These are phyloP conservation scores for Leptonema lineaticorne DNA, from an alignment of 1,140 invertebrate species.

Conservation along the genomic window DNA sequence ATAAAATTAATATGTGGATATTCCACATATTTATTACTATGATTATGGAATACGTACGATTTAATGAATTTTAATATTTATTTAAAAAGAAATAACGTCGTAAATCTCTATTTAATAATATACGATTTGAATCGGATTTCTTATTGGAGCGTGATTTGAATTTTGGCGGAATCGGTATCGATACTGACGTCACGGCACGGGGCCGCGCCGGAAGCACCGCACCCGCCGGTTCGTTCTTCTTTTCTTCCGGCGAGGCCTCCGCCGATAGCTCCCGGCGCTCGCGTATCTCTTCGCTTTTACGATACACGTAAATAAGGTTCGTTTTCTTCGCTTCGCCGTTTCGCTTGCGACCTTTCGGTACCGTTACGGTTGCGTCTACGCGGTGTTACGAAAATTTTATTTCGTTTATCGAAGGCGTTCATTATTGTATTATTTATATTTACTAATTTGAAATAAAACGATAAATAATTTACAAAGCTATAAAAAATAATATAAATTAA, in stretches of 20 bases:
- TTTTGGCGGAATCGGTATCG: not conserved
- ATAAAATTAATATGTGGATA: too few relatives aligned
- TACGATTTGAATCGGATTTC: too few relatives aligned
- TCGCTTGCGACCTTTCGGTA: not conserved
- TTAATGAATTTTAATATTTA: too few relatives aligned
- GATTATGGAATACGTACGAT: too few relatives aligned
- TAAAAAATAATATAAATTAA: too few relatives aligned
- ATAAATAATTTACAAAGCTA: too few relatives aligned
- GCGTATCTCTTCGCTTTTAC: not conserved
- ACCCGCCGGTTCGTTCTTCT: slow-evolving; percentile 18
- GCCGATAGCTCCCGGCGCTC: not conserved
- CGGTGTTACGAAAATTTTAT: too few relatives aligned
- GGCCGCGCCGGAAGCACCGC: slow-evolving; percentile 29
- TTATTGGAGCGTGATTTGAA: not conserved
- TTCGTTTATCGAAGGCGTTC: too few relatives aligned
- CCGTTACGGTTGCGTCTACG: too few relatives aligned
- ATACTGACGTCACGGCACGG: slow-evolving; percentile 22
- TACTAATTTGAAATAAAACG: too few relatives aligned
- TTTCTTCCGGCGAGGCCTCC: slow-evolving; percentile 6
- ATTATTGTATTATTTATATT: too few relatives aligned
- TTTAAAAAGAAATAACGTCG: not conserved
- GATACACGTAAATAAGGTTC: not conserved
- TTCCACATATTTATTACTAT: too few relatives aligned
- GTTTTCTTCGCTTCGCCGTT: not conserved
- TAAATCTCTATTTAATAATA: not conserved